These are phyloP conservation scores for Sarcophaga peregrina DNA, from an alignment of 1,140 invertebrate species.

Conservation along the genomic window DNA sequence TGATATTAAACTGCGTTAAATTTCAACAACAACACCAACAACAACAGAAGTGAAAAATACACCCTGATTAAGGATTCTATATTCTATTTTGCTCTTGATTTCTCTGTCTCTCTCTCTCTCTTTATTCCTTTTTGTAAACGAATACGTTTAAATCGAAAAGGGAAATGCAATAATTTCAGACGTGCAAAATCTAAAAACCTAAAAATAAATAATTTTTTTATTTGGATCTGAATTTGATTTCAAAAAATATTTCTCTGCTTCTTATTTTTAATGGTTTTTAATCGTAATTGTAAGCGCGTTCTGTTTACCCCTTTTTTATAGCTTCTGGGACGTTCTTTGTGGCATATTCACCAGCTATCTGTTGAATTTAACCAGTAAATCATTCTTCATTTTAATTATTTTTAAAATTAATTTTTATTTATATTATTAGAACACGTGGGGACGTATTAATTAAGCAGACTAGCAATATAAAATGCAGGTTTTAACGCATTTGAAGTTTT, in stretches of 20 bases:
- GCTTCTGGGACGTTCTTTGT: background rate
- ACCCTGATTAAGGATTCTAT: too few species aligned
- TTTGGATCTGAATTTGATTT: too few species aligned
- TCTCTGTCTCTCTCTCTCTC: too few species aligned
- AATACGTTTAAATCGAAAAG: background rate
- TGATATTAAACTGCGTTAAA: too few species aligned
- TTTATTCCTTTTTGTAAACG: slow-evolving; percentile 1
- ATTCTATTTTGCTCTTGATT: too few species aligned
- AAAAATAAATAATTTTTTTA: background rate
- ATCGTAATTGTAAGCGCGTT: background rate
- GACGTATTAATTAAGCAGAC: background rate
- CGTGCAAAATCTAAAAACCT: background rate
- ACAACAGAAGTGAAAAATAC: too few species aligned
- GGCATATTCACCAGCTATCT: background rate
- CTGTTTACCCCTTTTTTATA: background rate
- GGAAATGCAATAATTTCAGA: slow-evolving; percentile 12
- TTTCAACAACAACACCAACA: too few species aligned
- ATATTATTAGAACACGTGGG: background rate
- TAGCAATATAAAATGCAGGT: background rate
- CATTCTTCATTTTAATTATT: background rate
- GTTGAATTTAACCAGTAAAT: too few species aligned
- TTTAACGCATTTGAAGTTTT: too few species aligned
- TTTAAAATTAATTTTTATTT: background rate
- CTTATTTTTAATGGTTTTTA: too few species aligned
- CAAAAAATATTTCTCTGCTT: too few species aligned